These are phyloP conservation scores for Ridgeia piscesae DNA, from an alignment of 1,140 invertebrate genomes.

Conservation along the genomic window DNA sequence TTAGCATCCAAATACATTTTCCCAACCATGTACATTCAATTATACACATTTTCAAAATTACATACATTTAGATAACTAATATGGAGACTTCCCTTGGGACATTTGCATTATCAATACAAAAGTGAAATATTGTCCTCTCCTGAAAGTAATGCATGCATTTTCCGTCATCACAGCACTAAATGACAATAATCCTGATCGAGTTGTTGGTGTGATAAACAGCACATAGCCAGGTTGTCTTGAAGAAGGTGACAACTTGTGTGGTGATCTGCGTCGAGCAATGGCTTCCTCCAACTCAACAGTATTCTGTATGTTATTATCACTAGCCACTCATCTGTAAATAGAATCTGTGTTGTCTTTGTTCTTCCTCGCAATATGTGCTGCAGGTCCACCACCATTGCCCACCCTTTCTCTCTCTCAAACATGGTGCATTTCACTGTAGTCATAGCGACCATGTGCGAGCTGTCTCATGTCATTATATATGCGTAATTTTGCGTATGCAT, in stretches of 20 bases:
- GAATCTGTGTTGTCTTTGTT: neutral
- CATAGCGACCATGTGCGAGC: neutral
- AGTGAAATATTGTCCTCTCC: neutral
- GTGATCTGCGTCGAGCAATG: neutral
- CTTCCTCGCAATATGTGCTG: neutral
- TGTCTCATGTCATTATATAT: neutral
- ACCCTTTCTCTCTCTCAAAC: neutral
- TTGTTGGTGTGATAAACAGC: neutral
- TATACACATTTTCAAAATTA: neutral
- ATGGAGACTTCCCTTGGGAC: neutral
- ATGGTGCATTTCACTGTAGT: neutral
- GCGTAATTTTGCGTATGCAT: neutral
- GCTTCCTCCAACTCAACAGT: neutral
- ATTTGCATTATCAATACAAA: neutral
- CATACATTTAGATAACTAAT: neutral
- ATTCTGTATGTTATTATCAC: slow-evolving; percentile 2
- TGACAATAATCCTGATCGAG: neutral
- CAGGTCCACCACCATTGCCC: neutral
- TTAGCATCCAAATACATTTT: neutral
- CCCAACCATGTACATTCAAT: neutral
- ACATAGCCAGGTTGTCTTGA: neutral
- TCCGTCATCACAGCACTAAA: neutral
- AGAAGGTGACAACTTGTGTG: neutral
- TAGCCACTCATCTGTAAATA: neutral
- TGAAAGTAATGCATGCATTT: neutral